Evolutionary conservation across 2,797 vertebrate genomes (phyloP), one percentile per base, ranked within the genome.

Genomic region (Lithobates sylvaticus): DNA sequence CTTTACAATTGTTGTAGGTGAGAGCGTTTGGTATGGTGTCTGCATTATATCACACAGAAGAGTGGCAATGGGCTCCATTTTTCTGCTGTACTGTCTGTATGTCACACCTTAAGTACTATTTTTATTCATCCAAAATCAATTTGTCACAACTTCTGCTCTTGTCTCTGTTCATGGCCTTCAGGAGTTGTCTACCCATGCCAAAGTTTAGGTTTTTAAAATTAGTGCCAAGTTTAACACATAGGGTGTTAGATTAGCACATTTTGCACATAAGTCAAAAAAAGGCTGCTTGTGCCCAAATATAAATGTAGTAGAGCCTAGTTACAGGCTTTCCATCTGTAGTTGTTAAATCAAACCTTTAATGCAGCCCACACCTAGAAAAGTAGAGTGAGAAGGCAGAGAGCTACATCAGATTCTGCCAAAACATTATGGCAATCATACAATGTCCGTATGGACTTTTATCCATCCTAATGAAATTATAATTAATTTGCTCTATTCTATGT

Each of bases 201-300:
- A 71, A 64, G 36, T 18, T 23, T 34, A n/a, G 9, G n/a, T 18
- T 26, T 76, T 39, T 67, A 54, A 50, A 10, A 58, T 21, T 58
- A 36, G 3, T 83, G 77, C 72, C 76, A 76, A 61, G 70, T 71
- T 79, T 80, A 78, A 68, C 69, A 84, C 68, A 61, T 68, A 34
- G 18, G 72, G 75, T 78, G 79, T 81, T 75, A 84, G 26, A 68
- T 18, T 71, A 70, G 39, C 42, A 61, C 42, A 18, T 68, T 82
- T 88, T 74, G 44, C 44, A 10, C 61, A 73, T 61, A 58, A 50
- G 71, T 27, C 47, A 75, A 78, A 47, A 78, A 64, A 86, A 47
- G 50, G 9, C 68, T 85, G 54, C 36, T 23, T 73, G 34, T 79
- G 21, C n/a, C 26, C 18, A 78, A 72, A 84, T 72, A 72, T 47